Evolutionary conservation across 1,140 invertebrate species (phyloP), one percentile per base, ranked within the genome.

Genomic region (Drosophila pectinifera): DNA sequence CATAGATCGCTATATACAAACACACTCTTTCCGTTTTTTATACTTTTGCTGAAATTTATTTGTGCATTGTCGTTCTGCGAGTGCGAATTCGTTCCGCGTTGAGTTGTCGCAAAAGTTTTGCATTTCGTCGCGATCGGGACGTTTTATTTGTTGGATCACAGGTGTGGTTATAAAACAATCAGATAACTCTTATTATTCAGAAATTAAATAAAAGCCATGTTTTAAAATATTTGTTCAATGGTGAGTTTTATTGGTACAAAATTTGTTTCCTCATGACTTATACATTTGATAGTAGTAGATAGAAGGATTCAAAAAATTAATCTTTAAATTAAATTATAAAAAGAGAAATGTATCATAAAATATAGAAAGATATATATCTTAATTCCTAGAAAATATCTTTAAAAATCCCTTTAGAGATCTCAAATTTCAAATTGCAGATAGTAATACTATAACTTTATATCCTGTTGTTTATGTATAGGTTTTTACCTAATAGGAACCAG

Each of bases 61-160:
- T 70, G 67, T 70, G 65, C 67, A 70, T 70, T 70, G 49, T 49
- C 26, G 67, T 46, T 69, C 67, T 46, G 64, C 18, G 64, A 70
- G 45, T 46, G 49, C 24, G 48, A 46, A 36, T 51, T 53, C 31
- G 64, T 55, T 69, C 43, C 39, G 67, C 39, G 36, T 56, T 26
- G 63, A 38, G 31, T 68, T 70, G 38, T 16, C n/a, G 55, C 18
- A 59, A 8, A 54, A 61, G n/a, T 49, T 65, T 67, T 67, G 63
- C 63, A 67, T 31, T 64, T 64, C 0, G 14, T 64, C 0, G 18
- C 10, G 16, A 34, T 51, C 48, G 28, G 3, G 4, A 24, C 14
- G 28, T n/a, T n/a, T n/a, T 16, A 22, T 3, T 46, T 63, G 10
- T 34, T 22, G 26, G 13, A 46, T 10, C 6, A 24, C 62, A 65